Evolutionary conservation across 2,888 invertebrate species (phyloP).

Genomic region (Aphrophora alni): DNA sequence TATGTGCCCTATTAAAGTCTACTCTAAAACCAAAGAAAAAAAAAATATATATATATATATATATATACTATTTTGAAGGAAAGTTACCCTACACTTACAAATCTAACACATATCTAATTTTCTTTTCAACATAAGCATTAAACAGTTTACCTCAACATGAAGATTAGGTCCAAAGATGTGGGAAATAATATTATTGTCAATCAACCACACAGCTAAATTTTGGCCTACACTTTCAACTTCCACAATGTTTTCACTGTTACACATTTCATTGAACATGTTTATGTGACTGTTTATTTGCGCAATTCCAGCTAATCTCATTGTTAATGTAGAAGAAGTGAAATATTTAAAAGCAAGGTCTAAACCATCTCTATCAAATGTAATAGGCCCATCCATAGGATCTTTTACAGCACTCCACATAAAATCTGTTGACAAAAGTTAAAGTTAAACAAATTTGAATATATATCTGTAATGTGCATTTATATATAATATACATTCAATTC

Average conservation of each 20-base stretch:
- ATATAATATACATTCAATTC: too few relatives aligned
- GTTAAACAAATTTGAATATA: not conserved
- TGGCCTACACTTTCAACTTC: constrained; percentile 87
- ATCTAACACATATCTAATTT: too few relatives aligned
- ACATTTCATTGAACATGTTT: constrained; percentile 88
- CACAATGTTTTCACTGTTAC: constrained; percentile 84
- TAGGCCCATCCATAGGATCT: constrained; percentile 85
- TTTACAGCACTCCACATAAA: constrained; percentile 96
- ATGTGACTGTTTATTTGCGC: constrained; percentile 95
- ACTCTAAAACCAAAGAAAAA: too few relatives aligned
- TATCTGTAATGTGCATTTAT: too few relatives aligned
- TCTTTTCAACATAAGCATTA: too few relatives aligned
- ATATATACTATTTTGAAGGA: too few relatives aligned
- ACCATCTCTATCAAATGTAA: constrained; percentile 89
- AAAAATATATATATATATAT: too few relatives aligned
- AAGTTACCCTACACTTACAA: too few relatives aligned
- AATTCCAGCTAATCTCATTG: constrained; percentile 92
- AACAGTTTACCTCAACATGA: constrained; percentile 89
- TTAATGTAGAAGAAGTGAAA: constrained; percentile 92
- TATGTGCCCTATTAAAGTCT: too few relatives aligned
- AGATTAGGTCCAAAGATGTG: constrained; percentile 97
- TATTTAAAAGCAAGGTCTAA: constrained; percentile 94
- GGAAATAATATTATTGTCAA: constrained; percentile 87
- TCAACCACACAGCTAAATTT: constrained; percentile 86
- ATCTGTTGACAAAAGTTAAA: constrained; percentile 61